Evolutionary conservation across 1,140 invertebrate genomes (phyloP), one percentile per base, ranked within the genome.

Genomic region (Neuroterus valhalla): DNA sequence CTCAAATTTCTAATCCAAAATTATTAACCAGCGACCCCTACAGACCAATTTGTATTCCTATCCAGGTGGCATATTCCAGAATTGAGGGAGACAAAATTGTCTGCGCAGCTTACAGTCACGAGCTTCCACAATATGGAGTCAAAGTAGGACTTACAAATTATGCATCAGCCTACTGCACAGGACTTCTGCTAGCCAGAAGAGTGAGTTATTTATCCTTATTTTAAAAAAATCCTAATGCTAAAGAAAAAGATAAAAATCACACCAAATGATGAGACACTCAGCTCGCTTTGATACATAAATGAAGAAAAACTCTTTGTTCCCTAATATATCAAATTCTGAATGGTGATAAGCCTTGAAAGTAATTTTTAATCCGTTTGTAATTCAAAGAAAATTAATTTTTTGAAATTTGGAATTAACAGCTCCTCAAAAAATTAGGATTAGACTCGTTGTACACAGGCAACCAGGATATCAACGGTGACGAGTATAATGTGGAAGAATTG

Each of bases 121-220:
- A 99, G 91, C 93, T 99, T 78, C 97, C 98, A 21, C 93, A 92
- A 76, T 99, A 97, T 90, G 98, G 98, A 75, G 88, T 99, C 73
- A 98, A 98, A 93, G 96, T 98, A 86, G 99, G 99, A 88, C 92
- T 99, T 72, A 99, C 98, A 83, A 99, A 99, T 91, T 99, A 99
- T 92, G 97, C 99, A 74, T 97, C 98, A 81, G 97, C 98, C 17
- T 99, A 99, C 88, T 98, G 97, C 88, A 99, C 98, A 83, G 99
- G 99, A 82, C 92, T 99, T 72, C 91, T 99, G 21, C 90, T 99
- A 17, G 98, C 98, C 31, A 94, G 99, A 89, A 94, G 98, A 83
- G 94, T 95, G 92, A 92, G 91, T 91, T 0, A 70, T 73, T 75
- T 50, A 48, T 75, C 23, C 26, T 31, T 45, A 44, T 62, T 14